A percentile compares a stretch with the other conserved stretches of the same genome.
These are phyloP conservation scores for Sciaenops ocellatus DNA, from an alignment of 2,797 vertebrate species.

Conservation along the genomic window DNA sequence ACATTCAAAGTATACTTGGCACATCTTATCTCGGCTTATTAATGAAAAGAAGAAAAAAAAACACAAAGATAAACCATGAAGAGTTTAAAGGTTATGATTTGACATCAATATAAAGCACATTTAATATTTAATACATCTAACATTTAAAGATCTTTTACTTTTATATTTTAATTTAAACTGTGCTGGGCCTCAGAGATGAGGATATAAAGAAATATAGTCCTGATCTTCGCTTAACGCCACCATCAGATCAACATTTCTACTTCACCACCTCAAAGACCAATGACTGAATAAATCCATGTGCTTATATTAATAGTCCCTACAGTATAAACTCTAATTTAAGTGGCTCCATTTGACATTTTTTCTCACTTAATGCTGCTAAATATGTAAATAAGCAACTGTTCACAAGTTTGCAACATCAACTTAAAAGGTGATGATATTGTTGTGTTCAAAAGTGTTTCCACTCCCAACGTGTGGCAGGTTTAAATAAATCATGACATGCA, in stretches of 20 bases:
- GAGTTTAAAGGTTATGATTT: slow-evolving; percentile 39
- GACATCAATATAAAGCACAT: slow-evolving; percentile 20
- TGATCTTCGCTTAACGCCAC: not conserved
- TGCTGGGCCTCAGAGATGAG: not conserved
- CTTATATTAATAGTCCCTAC: too few relatives aligned
- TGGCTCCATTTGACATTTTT: not conserved
- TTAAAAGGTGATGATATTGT: not conserved
- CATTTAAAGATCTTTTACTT: not conserved
- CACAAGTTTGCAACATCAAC: too few relatives aligned
- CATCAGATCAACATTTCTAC: not conserved
- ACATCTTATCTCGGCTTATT: slow-evolving; percentile 65
- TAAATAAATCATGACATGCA: not conserved
- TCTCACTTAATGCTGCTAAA: not conserved
- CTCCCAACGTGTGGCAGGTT: not conserved
- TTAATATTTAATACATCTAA: slow-evolving; percentile 17
- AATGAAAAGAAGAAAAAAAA: slow-evolving; percentile 12
- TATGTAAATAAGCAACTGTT: not conserved
- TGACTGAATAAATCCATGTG: not conserved
- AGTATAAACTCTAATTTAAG: not conserved
- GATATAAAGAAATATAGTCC: not conserved
- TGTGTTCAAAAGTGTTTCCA: not conserved
- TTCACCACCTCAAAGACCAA: not conserved
- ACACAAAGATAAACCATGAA: slow-evolving; percentile 32
- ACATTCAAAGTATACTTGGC: slow-evolving; percentile 60
- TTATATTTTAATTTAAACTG: not conserved